A percentile compares a stretch with the other conserved stretches of the same genome.
Conservation (phyloP, 2,797 vertebrate species). For the Mus spretus region DNA sequence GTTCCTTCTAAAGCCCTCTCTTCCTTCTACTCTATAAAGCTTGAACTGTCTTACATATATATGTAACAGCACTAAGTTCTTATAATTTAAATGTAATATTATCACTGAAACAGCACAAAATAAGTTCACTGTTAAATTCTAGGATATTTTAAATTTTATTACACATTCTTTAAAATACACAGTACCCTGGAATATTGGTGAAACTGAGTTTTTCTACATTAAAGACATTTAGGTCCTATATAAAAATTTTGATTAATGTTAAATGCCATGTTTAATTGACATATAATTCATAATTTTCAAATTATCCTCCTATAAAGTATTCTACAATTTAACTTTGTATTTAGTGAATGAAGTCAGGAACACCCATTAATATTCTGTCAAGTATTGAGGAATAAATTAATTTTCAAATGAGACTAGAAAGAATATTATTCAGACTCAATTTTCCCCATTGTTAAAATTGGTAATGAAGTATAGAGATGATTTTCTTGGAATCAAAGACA, state of each 20-base stretch:
- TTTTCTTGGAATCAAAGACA: background rate
- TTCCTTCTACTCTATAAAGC: background rate
- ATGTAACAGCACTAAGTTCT: background rate
- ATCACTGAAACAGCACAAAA: background rate
- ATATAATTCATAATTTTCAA: background rate
- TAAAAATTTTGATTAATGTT: background rate
- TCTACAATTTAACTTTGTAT: background rate
- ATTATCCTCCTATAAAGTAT: background rate
- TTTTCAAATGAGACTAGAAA: background rate
- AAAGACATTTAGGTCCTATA: background rate
- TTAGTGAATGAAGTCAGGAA: background rate
- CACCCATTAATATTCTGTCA: background rate
- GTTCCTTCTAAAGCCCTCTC: background rate
- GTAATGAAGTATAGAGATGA: background rate
- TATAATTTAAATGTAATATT: background rate
- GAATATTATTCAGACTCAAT: background rate
- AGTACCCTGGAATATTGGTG: background rate
- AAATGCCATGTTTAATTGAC: background rate
- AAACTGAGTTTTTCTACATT: background rate
- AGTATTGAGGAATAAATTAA: background rate
- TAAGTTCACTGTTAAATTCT: background rate
- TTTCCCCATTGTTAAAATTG: background rate
- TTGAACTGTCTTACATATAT: background rate
- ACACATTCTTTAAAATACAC: background rate
- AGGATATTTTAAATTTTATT: conserved; percentile 12